phyloP scores from a whole-genome alignment of 2,113 vertebrate genomes.

The Otolemur garnettii region DNA sequence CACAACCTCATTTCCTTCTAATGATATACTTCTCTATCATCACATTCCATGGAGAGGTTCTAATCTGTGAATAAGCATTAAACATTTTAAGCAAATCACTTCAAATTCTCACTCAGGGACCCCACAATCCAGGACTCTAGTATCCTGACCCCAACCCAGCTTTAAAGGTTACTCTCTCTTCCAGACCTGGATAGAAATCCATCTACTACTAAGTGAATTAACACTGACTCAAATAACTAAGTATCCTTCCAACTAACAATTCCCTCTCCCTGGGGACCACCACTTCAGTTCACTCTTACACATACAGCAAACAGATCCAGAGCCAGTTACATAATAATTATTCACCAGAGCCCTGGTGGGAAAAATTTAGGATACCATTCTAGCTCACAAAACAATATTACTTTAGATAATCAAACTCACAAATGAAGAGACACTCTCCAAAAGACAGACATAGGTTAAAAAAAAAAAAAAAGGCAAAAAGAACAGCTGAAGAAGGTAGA shows the following conservation, averaged over 20 bases:
- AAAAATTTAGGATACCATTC: not conserved
- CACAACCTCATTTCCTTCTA: slow-evolving; percentile 45
- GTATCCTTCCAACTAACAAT: not conserved
- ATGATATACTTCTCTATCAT: not conserved
- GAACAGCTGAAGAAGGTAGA: not conserved
- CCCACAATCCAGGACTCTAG: not conserved
- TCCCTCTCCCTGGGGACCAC: slow-evolving; percentile 3
- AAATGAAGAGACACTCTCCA: slow-evolving; percentile 48
- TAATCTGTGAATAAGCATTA: slow-evolving; percentile 25
- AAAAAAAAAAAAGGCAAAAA: not conserved
- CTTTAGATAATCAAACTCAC: slow-evolving; percentile 55
- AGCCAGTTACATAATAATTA: slow-evolving; percentile 62
- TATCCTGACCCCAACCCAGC: not conserved
- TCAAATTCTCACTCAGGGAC: not conserved
- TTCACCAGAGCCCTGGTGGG: not conserved
- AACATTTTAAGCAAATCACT: slow-evolving; percentile 51
- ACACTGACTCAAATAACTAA: not conserved
- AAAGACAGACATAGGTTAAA: slow-evolving; percentile 10
- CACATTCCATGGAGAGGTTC: not conserved
- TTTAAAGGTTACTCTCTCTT: not conserved
- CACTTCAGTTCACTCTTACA: slow-evolving; percentile 11
- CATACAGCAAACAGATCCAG: slow-evolving; percentile 23
- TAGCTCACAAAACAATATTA: slow-evolving; percentile 38
- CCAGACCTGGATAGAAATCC: slow-evolving; percentile 34
- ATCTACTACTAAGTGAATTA: slow-evolving; percentile 6